Percentiles rank a stretch among this genome's conserved stretches.
Evolutionary conservation across 2,113 vertebrate species (phyloP).

Genomic region (Tetrax tetrax): DNA sequence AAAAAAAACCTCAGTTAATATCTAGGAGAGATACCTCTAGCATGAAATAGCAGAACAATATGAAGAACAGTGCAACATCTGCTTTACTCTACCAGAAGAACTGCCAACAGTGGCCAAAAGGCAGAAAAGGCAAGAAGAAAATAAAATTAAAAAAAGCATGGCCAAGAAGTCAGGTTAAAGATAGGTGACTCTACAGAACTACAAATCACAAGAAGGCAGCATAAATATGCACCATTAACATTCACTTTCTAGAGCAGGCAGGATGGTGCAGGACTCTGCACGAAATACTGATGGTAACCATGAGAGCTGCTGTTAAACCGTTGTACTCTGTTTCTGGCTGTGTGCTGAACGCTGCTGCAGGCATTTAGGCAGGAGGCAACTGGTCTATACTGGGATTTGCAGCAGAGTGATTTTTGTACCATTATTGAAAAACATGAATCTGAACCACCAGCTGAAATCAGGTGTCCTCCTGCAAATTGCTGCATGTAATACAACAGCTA

Average conservation of each 20-base stretch:
- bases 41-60: background rate
- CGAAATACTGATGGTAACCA: background rate
- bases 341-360: background rate
- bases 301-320: background rate
- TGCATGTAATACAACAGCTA: background rate
- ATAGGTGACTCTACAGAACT: background rate
- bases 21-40: background rate
- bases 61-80: background rate
- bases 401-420: background rate
- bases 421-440: background rate
- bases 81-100: background rate
- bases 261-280: background rate
- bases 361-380: background rate
- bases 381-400: background rate
- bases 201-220: background rate
- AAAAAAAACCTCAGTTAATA: background rate
- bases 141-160: rapidly evolving
- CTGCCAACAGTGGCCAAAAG: background rate
- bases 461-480: background rate
- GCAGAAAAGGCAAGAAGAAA: background rate
- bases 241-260: background rate
- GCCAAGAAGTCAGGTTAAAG: background rate
- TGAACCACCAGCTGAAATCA: background rate
- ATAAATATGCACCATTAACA: background rate
- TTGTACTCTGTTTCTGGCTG: background rate